These are phyloP conservation scores for Cossypha heuglini DNA, from an alignment of 2,797 vertebrate genomes.

Conservation along the genomic window DNA sequence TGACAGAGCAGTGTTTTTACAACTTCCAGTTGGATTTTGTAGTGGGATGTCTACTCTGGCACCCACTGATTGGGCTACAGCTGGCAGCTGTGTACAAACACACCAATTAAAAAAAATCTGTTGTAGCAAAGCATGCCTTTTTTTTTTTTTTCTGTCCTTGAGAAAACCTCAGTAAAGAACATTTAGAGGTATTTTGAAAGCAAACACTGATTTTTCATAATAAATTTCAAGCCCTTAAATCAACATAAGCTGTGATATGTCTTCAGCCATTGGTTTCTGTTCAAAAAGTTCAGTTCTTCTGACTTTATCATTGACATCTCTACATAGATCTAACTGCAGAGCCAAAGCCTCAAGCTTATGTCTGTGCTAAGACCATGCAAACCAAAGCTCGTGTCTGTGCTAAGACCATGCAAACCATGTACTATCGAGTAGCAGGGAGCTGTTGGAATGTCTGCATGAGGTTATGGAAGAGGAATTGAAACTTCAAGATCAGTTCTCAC, in stretches of 20 bases:
- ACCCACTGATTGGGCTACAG: neutral
- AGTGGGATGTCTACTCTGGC: neutral
- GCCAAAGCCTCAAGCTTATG: neutral
- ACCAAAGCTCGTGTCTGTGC: neutral
- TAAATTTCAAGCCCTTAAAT: neutral
- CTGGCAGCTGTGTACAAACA: neutral
- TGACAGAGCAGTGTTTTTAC: neutral
- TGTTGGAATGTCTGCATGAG: neutral
- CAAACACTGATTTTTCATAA: neutral
- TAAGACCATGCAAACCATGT: neutral
- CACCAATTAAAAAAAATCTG: neutral
- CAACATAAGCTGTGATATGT: neutral
- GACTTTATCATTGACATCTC: neutral
- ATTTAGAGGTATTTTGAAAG: neutral
- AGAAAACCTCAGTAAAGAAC: neutral
- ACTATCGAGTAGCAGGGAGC: neutral
- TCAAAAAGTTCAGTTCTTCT: neutral
- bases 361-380: neutral
- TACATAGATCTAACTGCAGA: neutral
- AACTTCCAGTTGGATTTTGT: neutral
- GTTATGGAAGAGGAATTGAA: neutral
- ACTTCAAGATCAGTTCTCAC: neutral
- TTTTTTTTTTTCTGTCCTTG: neutral
- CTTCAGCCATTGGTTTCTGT: neutral
- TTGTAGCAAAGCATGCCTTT: neutral